Percentiles rank a stretch among this genome's conserved stretches.
Conservation (phyloP, 2,888 invertebrate genomes). For the Tachystola acroxantha region DNA sequence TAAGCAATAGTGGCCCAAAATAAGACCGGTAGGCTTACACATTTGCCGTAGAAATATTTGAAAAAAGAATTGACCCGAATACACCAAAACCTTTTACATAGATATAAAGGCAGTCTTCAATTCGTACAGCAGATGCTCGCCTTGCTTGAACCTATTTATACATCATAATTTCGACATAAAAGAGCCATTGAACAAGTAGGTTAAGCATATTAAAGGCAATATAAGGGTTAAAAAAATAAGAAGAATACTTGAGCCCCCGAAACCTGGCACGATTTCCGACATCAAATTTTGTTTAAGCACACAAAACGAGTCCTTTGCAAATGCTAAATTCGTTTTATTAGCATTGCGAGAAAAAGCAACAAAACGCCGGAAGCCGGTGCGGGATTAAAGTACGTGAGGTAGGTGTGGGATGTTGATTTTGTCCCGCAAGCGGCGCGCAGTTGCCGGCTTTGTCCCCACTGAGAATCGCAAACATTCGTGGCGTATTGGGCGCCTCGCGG, state of each 20-base stretch:
- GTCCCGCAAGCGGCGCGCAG: slow-evolving; percentile 26
- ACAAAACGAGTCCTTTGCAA: slow-evolving; percentile 42
- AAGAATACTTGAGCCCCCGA: slow-evolving; percentile 1
- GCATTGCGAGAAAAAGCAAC: slow-evolving; percentile 35
- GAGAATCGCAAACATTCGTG: slow-evolving; percentile 47
- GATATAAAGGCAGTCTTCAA: no score
- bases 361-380: slow-evolving; percentile 70
- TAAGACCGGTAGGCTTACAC: no score
- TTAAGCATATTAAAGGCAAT: no score
- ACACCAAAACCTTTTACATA: no score
- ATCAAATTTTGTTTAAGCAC: slow-evolving; percentile 15
- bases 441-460: slow-evolving; percentile 43
- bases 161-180: neutral
- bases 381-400: slow-evolving; percentile 71
- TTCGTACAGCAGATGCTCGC: no score
- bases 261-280: slow-evolving; percentile 6
- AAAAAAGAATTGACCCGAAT: no score
- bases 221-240: no score
- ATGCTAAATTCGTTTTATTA: slow-evolving; percentile 53
- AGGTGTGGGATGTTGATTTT: slow-evolving; percentile 68
- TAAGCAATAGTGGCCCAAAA: no score
- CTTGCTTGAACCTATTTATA: no score
- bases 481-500: slow-evolving; percentile 19
- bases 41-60: no score
- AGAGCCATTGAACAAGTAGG: neutral